These are phyloP conservation scores for Macaria notata DNA, from an alignment of 2,888 invertebrate genomes.

Conservation along the genomic window DNA sequence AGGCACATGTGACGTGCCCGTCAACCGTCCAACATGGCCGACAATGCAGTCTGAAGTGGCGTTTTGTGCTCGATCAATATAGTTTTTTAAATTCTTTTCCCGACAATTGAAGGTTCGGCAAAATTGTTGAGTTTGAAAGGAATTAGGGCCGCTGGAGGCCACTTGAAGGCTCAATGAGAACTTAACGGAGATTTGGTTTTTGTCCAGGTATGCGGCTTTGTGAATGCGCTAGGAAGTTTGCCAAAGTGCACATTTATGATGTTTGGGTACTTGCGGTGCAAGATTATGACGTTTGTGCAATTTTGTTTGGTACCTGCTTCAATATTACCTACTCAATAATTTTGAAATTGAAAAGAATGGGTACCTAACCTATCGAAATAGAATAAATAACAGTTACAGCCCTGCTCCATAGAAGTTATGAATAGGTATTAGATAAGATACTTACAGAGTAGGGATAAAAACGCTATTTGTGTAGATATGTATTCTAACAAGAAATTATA, in stretches of 20 bases:
- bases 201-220: slow-evolving; percentile 66
- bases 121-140: slow-evolving; percentile 73
- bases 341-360: too few species aligned
- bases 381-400: too few species aligned
- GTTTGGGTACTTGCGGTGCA: slow-evolving; percentile 11
- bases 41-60: slow-evolving; percentile 75
- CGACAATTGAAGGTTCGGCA: slow-evolving; percentile 67
- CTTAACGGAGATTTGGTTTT: slow-evolving; percentile 72
- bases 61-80: slow-evolving; percentile 72
- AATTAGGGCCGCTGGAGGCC: slow-evolving; percentile 68
- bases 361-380: too few species aligned
- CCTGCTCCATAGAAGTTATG: too few species aligned
- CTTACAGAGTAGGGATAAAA: too few species aligned
- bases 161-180: slow-evolving; percentile 72
- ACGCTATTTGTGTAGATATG: too few species aligned
- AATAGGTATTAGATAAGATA: too few species aligned
- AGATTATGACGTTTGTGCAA: neutral
- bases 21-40: slow-evolving; percentile 75
- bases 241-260: slow-evolving; percentile 25
- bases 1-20: slow-evolving; percentile 39
- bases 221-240: slow-evolving; percentile 43
- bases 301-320: too few species aligned
- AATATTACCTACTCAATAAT: too few species aligned
- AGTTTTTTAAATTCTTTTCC: slow-evolving; percentile 64
- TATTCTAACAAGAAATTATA: too few species aligned